Conservation (phyloP, 2,797 vertebrate genomes). For the Hemibagrus guttatus region DNA sequence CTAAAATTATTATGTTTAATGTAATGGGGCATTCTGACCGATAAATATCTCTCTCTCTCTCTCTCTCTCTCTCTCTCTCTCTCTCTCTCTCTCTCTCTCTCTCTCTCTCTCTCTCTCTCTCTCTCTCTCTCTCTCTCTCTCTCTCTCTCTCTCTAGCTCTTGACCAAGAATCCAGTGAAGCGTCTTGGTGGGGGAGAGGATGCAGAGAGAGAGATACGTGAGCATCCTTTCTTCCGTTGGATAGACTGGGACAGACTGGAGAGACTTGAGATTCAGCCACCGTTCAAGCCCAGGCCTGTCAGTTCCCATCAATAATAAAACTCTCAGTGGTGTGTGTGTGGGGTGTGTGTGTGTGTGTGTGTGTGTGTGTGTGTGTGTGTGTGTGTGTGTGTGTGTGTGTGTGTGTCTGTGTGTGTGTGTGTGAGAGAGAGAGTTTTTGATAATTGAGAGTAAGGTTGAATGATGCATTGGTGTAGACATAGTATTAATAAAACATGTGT, state of each 20-base stretch:
- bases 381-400: slow-evolving; percentile 26
- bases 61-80: neutral
- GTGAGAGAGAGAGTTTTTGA: too few species aligned
- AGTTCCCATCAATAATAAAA: slow-evolving; percentile 61
- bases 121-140: neutral
- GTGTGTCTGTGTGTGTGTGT: neutral
- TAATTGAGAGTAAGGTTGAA: neutral
- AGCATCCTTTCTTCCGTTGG: slow-evolving; percentile 89
- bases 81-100: neutral
- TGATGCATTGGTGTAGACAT: neutral
- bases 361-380: slow-evolving; percentile 5
- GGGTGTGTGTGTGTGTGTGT: slow-evolving; percentile 19
- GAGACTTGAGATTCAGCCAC: slow-evolving; percentile 83
- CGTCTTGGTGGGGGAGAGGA: slow-evolving; percentile 83
- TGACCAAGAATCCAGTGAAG: slow-evolving; percentile 86
- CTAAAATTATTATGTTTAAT: neutral
- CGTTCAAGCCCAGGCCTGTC: slow-evolving; percentile 87
- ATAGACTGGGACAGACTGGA: slow-evolving; percentile 91
- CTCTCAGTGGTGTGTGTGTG: slow-evolving; percentile 10
- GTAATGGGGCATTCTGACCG: neutral
- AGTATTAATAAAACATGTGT: neutral
- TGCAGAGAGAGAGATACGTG: slow-evolving; percentile 83
- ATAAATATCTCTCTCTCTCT: neutral
- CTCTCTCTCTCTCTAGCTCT: slow-evolving; percentile 69
- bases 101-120: neutral